A percentile compares a stretch with the other conserved stretches of the same genome.
These are phyloP conservation scores for Neolamprologus devosi DNA, from an alignment of 2,113 vertebrate species.

Conservation along the genomic window DNA sequence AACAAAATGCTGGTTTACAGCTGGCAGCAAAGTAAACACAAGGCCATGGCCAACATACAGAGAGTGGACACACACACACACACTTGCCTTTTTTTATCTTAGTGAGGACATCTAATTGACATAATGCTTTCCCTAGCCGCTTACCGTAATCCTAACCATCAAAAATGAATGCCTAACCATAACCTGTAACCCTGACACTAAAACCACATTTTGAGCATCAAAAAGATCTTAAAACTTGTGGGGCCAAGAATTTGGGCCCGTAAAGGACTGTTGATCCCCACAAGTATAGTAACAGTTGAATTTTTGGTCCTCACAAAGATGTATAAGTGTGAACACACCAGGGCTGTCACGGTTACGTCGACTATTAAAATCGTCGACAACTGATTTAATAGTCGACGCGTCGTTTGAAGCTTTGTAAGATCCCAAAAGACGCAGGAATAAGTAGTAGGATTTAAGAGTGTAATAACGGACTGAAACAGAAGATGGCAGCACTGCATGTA, in stretches of 20 bases:
- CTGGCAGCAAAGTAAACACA: not conserved
- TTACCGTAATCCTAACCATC: not conserved
- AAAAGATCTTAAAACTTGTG: not conserved
- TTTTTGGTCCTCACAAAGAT: not conserved
- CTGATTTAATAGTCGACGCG: rapidly evolving
- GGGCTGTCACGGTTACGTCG: no score
- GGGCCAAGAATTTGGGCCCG: not conserved
- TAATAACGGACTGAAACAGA: no score
- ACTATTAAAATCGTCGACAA: rapidly evolving
- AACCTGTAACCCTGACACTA: not conserved
- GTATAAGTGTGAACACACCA: not conserved
- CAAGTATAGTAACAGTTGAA: not conserved
- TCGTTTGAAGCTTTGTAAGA: no score
- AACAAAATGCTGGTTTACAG: constrained; percentile 8
- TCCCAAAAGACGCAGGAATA: rapidly evolving
- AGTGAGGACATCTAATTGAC: not conserved
- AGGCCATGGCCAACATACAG: not conserved
- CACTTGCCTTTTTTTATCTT: not conserved
- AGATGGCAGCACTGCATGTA: no score
- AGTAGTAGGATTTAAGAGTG: no score
- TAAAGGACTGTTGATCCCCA: not conserved
- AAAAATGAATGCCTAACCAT: not conserved
- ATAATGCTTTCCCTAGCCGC: not conserved
- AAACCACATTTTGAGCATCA: not conserved
- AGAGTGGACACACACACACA: not conserved